A percentile compares a stretch with the other conserved stretches of the same genome.
phyloP scores from a whole-genome alignment of 2,113 vertebrate species.

The Equus przewalskii region DNA sequence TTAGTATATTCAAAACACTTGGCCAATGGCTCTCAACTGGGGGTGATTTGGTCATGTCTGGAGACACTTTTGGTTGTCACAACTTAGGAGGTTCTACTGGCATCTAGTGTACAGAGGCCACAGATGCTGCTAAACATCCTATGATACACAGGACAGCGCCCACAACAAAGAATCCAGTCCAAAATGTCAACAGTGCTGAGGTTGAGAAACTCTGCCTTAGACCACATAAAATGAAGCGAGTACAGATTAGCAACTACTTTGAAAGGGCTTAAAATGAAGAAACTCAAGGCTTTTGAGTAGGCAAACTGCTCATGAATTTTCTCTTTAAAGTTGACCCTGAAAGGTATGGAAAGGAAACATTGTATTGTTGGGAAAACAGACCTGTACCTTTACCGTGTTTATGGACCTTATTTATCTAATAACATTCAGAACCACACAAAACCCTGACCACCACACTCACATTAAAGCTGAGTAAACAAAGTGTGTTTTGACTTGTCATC shows the following conservation, averaged over 20 bases:
- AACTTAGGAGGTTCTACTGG: background rate
- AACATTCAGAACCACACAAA: conserved; percentile 86
- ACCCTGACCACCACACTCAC: conserved; percentile 86
- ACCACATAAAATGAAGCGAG: background rate
- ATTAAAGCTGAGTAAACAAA: conserved; percentile 92
- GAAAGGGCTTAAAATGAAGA: background rate
- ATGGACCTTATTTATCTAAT: conserved; percentile 90
- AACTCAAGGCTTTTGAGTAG: conserved; percentile 50
- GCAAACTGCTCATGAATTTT: background rate
- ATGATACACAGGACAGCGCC: background rate
- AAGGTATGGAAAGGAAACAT: conserved; percentile 82
- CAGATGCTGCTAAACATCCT: background rate
- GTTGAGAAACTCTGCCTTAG: background rate
- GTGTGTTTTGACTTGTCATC: conserved; percentile 91
- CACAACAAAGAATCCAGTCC: background rate
- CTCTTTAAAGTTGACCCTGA: conserved; percentile 74
- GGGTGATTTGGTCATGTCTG: background rate
- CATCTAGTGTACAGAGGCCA: background rate
- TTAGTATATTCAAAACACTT: background rate
- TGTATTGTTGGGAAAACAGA: conserved; percentile 78
- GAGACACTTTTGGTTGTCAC: background rate
- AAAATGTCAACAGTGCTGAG: background rate
- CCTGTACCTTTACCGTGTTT: conserved; percentile 85
- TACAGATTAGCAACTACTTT: background rate
- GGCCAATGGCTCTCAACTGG: background rate